Conservation (phyloP, 2,797 vertebrate species). For the Halcyon leucocephala region DNA sequence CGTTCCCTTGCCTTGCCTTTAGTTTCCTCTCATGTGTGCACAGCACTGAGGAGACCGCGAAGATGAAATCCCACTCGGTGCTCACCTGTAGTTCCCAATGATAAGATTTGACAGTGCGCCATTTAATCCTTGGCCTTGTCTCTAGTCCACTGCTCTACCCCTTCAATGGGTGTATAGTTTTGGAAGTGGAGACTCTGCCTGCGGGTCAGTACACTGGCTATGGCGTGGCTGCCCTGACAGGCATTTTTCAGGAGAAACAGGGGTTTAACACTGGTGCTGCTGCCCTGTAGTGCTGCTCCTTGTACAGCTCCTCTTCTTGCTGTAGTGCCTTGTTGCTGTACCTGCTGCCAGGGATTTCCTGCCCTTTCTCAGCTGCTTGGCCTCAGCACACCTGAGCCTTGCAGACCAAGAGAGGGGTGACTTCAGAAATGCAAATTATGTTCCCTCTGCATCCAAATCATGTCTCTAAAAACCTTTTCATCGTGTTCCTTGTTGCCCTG, state of each 20-base stretch:
- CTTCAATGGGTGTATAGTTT: fast-evolving
- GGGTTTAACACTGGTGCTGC: not conserved
- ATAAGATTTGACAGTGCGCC: not conserved
- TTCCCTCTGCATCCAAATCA: slow-evolving; percentile 29
- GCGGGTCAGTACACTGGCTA: not conserved
- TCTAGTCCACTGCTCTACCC: not conserved
- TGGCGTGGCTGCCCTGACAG: fast-evolving
- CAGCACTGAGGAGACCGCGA: not conserved
- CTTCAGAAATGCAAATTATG: slow-evolving; percentile 58
- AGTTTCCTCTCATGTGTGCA: not conserved
- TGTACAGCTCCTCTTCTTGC: not conserved
- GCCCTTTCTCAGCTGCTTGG: not conserved
- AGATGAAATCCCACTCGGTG: fast-evolving
- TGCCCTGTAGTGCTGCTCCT: not conserved
- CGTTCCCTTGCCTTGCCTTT: not conserved
- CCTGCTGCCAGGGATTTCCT: not conserved
- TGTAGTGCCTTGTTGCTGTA: not conserved
- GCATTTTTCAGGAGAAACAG: not conserved
- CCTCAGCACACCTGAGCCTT: not conserved
- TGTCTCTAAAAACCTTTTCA: slow-evolving; percentile 68
- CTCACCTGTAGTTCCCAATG: not conserved
- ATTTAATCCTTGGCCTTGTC: not conserved
- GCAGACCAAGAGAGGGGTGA: fast-evolving
- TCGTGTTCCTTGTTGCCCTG: slow-evolving; percentile 67
- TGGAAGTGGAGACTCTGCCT: not conserved